Base-by-base conservation (phyloP, 2,113 vertebrate genomes). In the Ploceus nigricollis region DNA sequence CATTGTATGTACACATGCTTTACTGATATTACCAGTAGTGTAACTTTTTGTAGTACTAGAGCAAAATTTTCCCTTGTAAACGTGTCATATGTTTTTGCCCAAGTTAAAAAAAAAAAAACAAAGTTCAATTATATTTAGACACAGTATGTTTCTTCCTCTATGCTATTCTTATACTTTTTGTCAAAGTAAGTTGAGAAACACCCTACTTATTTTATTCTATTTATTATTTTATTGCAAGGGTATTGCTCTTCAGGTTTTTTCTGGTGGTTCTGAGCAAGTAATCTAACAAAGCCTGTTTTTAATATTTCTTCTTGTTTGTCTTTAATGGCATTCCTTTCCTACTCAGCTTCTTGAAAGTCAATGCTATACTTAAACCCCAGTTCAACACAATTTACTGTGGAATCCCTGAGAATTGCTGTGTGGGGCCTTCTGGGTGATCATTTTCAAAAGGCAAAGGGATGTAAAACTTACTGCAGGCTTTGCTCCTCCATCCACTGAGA, bases 401-500 rank as follows among this genome's bases (percentile, higher is more conserved):
- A 69, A 63, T 48, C 50, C 47, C 37, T 51, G 11, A 31, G 5
- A 89, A 23, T 5, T 50, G 11, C 20, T 50, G 3, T 51, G n/a
- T 39, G 11, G 12, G 25, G 7, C 15, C 30, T 57, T 63, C 35
- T 53, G 9, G 27, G 7, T 57, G 28, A 40, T 10, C 1, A 48
- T 66, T 79, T 93, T 79, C 31, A 54, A 82, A 63, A 92, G 16
- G 8, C 13, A 65, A 66, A 73, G 54, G 9, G 5, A 54, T 64
- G 13, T 23, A 78, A 45, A 70, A 94, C 98, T 98, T 94, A 98
- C 98, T 92, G 93, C 98, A 98, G 83, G 98, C 87, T 66, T 37
- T 96, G 7, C 54, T 68, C 65, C 99, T 98, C 99, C 99, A 99
- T 50, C 93, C 98, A 1, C 5, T 89, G 63, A 99, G 88, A 14